Conservation (phyloP, 2,797 vertebrate species). For the Crocodylus rhombifer region DNA sequence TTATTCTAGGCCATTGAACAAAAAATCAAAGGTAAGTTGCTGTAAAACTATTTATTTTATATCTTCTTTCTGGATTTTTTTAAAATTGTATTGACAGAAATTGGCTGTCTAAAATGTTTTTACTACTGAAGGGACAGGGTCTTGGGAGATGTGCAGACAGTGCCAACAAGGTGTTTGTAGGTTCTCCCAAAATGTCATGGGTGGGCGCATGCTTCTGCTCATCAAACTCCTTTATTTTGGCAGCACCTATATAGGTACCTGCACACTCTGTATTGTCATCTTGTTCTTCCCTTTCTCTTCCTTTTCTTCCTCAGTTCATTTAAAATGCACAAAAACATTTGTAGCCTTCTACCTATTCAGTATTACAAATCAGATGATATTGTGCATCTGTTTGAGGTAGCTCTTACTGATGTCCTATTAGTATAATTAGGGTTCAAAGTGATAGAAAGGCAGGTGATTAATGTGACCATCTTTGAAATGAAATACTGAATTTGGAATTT, state of each 20-base stretch:
- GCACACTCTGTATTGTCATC: neutral
- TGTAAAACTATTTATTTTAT: conserved; percentile 66
- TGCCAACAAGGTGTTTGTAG: neutral
- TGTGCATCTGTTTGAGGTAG: neutral
- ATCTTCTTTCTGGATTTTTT: conserved; percentile 6
- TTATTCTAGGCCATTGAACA: conserved; percentile 88
- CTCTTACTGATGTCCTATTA: neutral
- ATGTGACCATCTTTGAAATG: neutral
- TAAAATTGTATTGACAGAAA: neutral
- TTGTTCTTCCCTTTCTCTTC: neutral
- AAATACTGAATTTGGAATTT: accelerated
- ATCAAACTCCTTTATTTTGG: neutral
- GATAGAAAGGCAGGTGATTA: neutral
- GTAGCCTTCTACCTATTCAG: neutral
- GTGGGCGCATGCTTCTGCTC: neutral
- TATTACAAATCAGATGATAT: neutral
- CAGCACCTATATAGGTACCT: neutral
- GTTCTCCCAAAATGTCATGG: neutral
- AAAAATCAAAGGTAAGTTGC: conserved; percentile 87
- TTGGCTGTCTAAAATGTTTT: neutral
- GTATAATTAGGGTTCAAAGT: neutral
- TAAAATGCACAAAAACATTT: neutral
- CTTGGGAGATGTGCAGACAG: neutral
- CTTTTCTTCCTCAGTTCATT: neutral
- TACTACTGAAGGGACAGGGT: neutral